Evolutionary conservation across 1,140 invertebrate genomes (phyloP).

Genomic region (Penaeus indicus): DNA sequence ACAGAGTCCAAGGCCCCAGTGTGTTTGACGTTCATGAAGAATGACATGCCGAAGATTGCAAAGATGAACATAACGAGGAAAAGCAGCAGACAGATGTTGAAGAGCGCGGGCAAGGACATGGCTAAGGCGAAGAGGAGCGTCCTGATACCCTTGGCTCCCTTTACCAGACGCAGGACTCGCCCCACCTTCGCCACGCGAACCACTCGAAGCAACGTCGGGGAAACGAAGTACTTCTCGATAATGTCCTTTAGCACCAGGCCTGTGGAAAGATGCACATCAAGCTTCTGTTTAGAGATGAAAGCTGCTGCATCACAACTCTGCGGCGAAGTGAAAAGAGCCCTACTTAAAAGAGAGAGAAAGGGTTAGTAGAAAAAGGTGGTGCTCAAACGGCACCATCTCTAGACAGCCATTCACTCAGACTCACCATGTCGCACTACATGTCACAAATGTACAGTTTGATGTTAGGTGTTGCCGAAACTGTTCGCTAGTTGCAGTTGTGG

Average conservation of each 20-base stretch:
- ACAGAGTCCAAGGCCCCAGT: constrained; percentile 91
- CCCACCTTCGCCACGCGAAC: constrained; percentile 98
- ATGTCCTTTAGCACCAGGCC: constrained; percentile 95
- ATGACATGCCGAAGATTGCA: constrained; percentile 99
- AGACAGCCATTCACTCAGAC: too few species aligned
- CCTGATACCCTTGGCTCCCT: constrained; percentile 97
- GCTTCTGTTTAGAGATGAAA: neutral
- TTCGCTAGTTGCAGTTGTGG: too few species aligned
- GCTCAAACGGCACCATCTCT: too few species aligned
- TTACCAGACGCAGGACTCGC: constrained; percentile 94
- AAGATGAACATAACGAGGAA: constrained; percentile 99
- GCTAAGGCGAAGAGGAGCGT: constrained; percentile 97
- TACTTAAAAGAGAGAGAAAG: too few species aligned
- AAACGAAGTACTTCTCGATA: constrained; percentile 97
- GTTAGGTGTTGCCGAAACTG: too few species aligned
- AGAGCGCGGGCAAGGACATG: constrained; percentile 97
- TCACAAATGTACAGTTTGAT: too few species aligned
- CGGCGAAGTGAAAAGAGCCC: too few species aligned
- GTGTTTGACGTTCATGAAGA: constrained; percentile 98
- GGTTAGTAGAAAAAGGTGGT: too few species aligned
- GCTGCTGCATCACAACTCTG: neutral
- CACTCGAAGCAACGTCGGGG: constrained; percentile 95
- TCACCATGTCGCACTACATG: too few species aligned
- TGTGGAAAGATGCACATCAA: constrained; percentile 69
- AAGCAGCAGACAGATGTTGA: constrained; percentile 98